Evolutionary conservation across 1,140 invertebrate genomes (phyloP).

Genomic region (Atta texana): DNA sequence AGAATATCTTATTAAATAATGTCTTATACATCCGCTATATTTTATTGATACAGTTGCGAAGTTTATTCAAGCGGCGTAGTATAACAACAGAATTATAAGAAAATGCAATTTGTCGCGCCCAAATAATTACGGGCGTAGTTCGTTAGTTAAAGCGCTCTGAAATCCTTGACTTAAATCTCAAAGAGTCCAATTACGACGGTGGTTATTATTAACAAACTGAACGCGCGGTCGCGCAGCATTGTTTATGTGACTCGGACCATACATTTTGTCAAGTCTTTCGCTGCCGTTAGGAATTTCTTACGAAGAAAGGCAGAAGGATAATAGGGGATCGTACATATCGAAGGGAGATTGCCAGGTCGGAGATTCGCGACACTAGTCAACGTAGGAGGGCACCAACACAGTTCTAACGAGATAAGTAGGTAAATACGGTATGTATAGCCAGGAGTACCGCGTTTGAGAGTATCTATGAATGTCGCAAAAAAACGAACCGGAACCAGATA

Average conservation of each 20-base stretch:
- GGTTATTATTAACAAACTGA: slow-evolving; percentile 42
- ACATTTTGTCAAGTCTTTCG: slow-evolving; percentile 22
- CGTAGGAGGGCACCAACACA: slow-evolving; percentile 54
- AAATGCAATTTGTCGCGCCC: slow-evolving; percentile 17
- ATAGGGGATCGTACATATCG: background rate
- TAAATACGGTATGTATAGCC: slow-evolving; percentile 49
- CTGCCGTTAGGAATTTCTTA: slow-evolving; percentile 15
- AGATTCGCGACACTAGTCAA: slow-evolving; percentile 42
- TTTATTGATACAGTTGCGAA: background rate
- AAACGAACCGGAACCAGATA: slow-evolving; percentile 46
- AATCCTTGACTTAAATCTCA: slow-evolving; percentile 34
- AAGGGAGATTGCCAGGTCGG: background rate
- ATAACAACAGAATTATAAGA: background rate
- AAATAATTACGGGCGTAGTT: slow-evolving; percentile 26
- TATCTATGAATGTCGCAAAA: slow-evolving; percentile 37
- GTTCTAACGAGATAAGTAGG: slow-evolving; percentile 68
- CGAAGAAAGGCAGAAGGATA: background rate
- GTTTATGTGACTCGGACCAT: background rate
- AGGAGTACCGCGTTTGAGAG: slow-evolving; percentile 16
- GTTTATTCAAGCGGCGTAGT: background rate
- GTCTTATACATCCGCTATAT: too few relatives aligned
- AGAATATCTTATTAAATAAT: background rate
- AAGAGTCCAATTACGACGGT: slow-evolving; percentile 47
- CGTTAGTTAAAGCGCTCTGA: slow-evolving; percentile 27
- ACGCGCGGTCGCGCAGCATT: background rate